These are phyloP conservation scores for Crenuchus spilurus DNA, from an alignment of 2,797 vertebrate genomes.

Conservation along the genomic window DNA sequence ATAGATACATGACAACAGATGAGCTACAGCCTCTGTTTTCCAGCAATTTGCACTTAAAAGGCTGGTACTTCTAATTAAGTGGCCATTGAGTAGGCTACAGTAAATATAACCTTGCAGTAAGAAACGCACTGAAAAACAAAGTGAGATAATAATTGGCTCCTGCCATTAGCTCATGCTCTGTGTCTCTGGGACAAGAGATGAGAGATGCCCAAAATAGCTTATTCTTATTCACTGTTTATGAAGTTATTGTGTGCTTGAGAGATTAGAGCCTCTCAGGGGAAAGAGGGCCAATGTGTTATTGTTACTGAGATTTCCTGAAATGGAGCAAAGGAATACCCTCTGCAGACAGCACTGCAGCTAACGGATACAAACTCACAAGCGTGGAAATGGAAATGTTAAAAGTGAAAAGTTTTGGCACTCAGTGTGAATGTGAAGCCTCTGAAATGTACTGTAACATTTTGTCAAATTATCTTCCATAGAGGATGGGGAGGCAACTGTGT, in stretches of 20 bases:
- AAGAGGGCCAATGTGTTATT: constrained; percentile 44
- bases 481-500: constrained; percentile 75
- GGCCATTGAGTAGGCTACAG: too few species aligned
- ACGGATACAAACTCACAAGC: constrained; percentile 41
- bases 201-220: constrained; percentile 49
- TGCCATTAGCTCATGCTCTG: constrained; percentile 21
- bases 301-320: constrained; percentile 49
- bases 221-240: constrained; percentile 43
- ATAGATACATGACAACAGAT: too few species aligned
- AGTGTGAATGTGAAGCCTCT: background rate
- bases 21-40: too few species aligned
- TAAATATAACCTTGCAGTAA: too few species aligned
- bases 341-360: constrained; percentile 26
- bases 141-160: constrained; percentile 42
- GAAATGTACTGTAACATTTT: constrained; percentile 19
- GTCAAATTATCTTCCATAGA: constrained; percentile 64
- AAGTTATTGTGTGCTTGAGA: constrained; percentile 52
- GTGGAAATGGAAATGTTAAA: constrained; percentile 33
- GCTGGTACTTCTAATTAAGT: too few species aligned
- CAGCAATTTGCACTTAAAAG: too few species aligned
- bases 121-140: too few species aligned
- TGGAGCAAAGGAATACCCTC: constrained; percentile 33
- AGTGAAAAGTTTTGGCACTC: constrained; percentile 22
- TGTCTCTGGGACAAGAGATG: constrained; percentile 46
- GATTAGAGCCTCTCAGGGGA: constrained; percentile 48